Base-by-base conservation (phyloP, 2,797 vertebrate species). In the Acipenser oxyrinchus region DNA sequence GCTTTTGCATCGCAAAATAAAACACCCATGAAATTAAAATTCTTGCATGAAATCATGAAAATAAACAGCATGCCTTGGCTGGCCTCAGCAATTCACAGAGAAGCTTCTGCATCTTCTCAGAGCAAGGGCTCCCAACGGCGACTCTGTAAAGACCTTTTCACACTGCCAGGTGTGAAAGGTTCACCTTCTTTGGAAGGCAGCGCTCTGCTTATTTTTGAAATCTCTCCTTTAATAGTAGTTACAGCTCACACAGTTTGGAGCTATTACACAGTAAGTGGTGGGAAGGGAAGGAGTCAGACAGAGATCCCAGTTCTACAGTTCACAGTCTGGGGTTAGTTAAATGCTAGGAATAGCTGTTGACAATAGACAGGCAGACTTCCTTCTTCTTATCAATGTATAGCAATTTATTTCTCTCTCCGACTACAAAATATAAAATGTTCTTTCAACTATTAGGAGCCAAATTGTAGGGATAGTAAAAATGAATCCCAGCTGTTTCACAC, bases 11-110 rank as follows among this genome's bases (percentile, higher is more conserved):
- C 86, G 87, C 84, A 82, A 86, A 91, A 90, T 87, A 91, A 92
- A 91, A 87, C 88, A 90, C 90, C 92, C 95, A 94, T 94, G 94
- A 93, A 95, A 95, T 96, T 93, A 90, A 95, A 95, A 97, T 96
- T 95, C 93, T 91, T 95, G 90, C 85, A 92, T 90, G 91, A 93
- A 91, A 92, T 78, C 87, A 88, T 94, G 93, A 97, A 97, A 97
- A 98, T 97, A 97, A 96, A 96, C 94, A 98, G 94, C 84, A 84
- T 83, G 91, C 90, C 89, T 87, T 87, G 91, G 87, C 84, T 93
- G 92, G 92, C 91, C 94, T 90, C 90, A 88, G 88, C 89, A 84
- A 90, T 87, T 92, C 89, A 76, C 87, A 87, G 91, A 79, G 87
- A 80, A 77, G 85, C 83, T 88, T 91, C 94, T 96, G 95, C 75